These are phyloP conservation scores for Pandemis corylana DNA, from an alignment of 2,888 invertebrate genomes.

Conservation along the genomic window DNA sequence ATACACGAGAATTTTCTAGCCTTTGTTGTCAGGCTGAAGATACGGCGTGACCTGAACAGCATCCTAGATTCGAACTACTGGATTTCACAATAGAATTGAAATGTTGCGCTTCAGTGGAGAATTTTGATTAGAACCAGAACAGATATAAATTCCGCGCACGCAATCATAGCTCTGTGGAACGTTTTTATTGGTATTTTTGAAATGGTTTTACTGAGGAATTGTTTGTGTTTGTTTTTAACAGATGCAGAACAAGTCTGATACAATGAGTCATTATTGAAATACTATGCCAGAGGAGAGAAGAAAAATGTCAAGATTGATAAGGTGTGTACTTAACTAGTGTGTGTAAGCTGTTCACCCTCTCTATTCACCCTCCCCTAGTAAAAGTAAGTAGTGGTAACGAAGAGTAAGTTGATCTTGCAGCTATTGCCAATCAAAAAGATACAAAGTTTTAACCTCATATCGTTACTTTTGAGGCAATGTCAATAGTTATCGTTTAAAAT, in stretches of 20 bases:
- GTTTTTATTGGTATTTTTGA: conserved; percentile 33
- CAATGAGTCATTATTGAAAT: not conserved
- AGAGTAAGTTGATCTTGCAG: too few relatives aligned
- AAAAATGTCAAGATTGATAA: too few relatives aligned
- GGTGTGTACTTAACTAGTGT: too few relatives aligned
- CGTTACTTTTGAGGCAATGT: too few relatives aligned
- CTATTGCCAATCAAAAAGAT: too few relatives aligned
- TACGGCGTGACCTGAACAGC: not conserved
- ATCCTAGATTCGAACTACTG: not conserved
- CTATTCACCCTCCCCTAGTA: too few relatives aligned
- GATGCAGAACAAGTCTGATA: not conserved
- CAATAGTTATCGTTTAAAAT: not conserved
- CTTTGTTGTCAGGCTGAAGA: not conserved
- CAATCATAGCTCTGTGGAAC: conserved; percentile 37
- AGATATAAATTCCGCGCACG: conserved; percentile 22
- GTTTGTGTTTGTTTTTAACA: not conserved
- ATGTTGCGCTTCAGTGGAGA: not conserved
- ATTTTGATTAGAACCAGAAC: conserved; percentile 12
- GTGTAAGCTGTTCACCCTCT: too few relatives aligned
- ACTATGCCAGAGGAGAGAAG: not conserved
- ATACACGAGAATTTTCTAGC: not conserved
- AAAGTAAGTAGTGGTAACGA: too few relatives aligned
- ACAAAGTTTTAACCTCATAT: not conserved
- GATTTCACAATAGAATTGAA: conserved; percentile 6
- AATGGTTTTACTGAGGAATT: conserved; percentile 44